These are phyloP conservation scores for Leptodirus hochenwartii DNA, from an alignment of 2,888 invertebrate genomes.

Conservation along the genomic window DNA sequence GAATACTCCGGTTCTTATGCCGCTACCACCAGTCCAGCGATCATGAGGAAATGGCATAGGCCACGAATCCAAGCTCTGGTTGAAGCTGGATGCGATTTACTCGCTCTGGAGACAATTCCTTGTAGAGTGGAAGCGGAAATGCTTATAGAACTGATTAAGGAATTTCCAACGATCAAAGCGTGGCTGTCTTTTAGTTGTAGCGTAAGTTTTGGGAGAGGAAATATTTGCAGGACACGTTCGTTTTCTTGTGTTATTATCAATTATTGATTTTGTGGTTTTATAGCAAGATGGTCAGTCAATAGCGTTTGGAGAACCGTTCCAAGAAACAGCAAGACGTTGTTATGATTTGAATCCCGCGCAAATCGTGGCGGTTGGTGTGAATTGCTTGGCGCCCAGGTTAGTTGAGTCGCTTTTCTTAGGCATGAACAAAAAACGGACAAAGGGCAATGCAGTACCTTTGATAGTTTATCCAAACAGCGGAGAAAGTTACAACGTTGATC, in stretches of 20 bases:
- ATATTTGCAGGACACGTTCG: too few relatives aligned
- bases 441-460: conserved; percentile 41
- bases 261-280: conserved; percentile 6
- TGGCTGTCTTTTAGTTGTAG: conserved; percentile 83
- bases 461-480: conserved; percentile 91
- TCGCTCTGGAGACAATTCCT: conserved; percentile 88
- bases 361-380: conserved; percentile 74
- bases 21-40: conserved; percentile 37
- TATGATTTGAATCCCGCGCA: conserved; percentile 42
- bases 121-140: conserved; percentile 67
- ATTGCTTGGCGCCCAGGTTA: conserved; percentile 59
- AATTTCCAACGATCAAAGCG: conserved; percentile 60
- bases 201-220: conserved; percentile 37
- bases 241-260: neutral
- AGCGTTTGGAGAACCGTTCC: conserved; percentile 66
- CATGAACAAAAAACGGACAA: conserved; percentile 31
- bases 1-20: conserved; percentile 83
- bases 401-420: conserved; percentile 41
- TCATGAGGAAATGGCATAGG: conserved; percentile 68
- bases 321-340: conserved; percentile 49
- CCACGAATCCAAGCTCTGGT: conserved; percentile 63
- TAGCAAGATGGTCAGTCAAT: conserved; percentile 41
- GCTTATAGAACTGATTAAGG: conserved; percentile 56
- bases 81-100: conserved; percentile 62
- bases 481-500: conserved; percentile 52